phyloP scores from a whole-genome alignment of 2,113 vertebrate species.

The Chionomys nivalis region DNA sequence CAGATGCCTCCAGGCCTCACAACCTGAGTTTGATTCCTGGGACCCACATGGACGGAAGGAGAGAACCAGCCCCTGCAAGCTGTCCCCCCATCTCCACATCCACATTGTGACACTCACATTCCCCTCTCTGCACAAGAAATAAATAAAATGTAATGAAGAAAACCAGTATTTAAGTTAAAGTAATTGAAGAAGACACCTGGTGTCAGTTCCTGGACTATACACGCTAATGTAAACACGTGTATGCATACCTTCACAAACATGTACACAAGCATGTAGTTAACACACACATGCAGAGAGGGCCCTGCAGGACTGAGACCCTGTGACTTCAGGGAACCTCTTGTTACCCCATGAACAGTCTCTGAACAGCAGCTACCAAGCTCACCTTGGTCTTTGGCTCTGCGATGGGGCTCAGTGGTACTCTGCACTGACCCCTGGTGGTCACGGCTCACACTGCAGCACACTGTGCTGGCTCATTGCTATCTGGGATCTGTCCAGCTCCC shows the following conservation, averaged over 20 bases:
- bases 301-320: neutral
- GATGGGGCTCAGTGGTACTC: neutral
- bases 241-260: neutral
- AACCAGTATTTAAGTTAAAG: too few relatives aligned
- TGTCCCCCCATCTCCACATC: neutral
- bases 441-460: neutral
- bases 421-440: neutral
- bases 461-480: accelerated
- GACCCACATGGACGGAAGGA: too few relatives aligned
- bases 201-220: neutral
- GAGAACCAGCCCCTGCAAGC: neutral
- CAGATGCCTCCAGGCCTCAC: neutral
- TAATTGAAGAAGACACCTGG: neutral
- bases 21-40: neutral
- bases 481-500: neutral
- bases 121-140: neutral
- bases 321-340: neutral
- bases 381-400: neutral
- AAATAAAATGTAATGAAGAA: neutral
- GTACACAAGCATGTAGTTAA: neutral
- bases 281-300: neutral
- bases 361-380: neutral
- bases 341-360: neutral
- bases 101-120: neutral
- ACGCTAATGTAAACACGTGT: neutral